Base-by-base conservation (phyloP, 2,888 invertebrate genomes). In the Hydroisotoma schaefferi region DNA sequence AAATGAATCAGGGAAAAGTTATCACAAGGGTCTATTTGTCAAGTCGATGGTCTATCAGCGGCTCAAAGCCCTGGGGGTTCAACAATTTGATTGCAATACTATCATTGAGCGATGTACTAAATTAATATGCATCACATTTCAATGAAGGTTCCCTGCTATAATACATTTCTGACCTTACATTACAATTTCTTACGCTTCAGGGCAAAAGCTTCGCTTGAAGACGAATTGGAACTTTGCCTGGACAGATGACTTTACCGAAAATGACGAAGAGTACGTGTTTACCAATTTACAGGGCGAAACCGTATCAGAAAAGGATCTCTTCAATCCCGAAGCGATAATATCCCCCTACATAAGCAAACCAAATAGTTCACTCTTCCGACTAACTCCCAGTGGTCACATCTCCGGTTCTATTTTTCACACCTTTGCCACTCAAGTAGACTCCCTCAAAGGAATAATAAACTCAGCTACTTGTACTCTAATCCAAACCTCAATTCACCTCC, bases 391-490 rank as follows among this genome's bases (percentile, higher is more conserved):
- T 40, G 52, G 52, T n/a, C 52, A 52, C 52, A 52, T 52, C 52
- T 26, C 37, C 18, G 12, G 28, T 10, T 52, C 52, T 38, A 52
- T 52, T 18, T 52, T 52, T 23, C 5, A 3, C 22, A 52, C 44
- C 4, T 49, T 62, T 29, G 33, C 53, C 20, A 22, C 29, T 18
- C 62, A 62, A 38, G 29, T 52, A 6, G 47, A 57, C 6, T 38
- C 26, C 22, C 8, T 63, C 2, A 56, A 60, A 43, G 46, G 48
- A 8, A 58, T 64, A 18, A 2, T 68, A 2, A 63, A 68, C 46
- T 62, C 58, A 46, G 68, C 59, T 0, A 53, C 61, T 1, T 66
- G 66, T 26, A 66, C 59, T 3, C 44, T 59, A 0, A 60, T 69
- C 22, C 66, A 66, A 44, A 18, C 55, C 1, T 46, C 37, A 4